Base-by-base conservation (phyloP, 2,797 vertebrate genomes). In the Platalea minor region DNA sequence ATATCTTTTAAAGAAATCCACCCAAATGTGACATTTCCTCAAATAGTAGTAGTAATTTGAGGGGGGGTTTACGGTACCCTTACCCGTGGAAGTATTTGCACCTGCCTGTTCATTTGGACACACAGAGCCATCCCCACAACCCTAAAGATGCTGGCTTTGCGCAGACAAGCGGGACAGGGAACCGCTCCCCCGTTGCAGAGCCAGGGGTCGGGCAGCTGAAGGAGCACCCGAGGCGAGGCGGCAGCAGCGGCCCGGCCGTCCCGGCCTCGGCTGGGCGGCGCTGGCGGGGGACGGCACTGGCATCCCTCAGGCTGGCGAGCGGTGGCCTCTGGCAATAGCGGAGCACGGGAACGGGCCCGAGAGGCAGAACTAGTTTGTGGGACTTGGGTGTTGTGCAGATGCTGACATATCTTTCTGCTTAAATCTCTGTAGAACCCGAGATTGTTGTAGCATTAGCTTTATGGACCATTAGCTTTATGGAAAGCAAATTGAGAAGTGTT, bases 111-210 rank as follows among this genome's bases (percentile, higher is more conserved):
- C 6, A 0, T 19, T 16, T 3, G 25, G 64, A 9, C 4, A 3
- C n/a, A 3, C 13, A 0, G 10, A 5, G 48, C 33, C n/a, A 2
- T 35, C 39, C 13, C 13, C 28, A 6, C 23, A 21, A 3, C 51
- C 25, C 60, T 9, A 4, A 9, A 17, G 85, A 9, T 11, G 14
- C 75, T 43, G 43, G 26, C 48, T n/a, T 41, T 11, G 65, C 19
- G 1, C 2, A 16, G 13, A 4, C 10, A 1, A 26, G 64, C 65
- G 21, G 61, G 33, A 11, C 41, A 10, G 60, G 41, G 12, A 41
- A 63, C 13, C 5, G 7, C 37, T 41, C 7, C 0, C 19, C 45
- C 33, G 1, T 25, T 25, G 41, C 20, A 13, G 53, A 33, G 5
- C 28, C 39, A 3, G 16, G 54, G 53, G 72, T n/a, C n/a, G 6